Evolutionary conservation across 2,113 vertebrate species (phyloP), one percentile per base, ranked within the genome.

Genomic region (Sprattus sprattus): DNA sequence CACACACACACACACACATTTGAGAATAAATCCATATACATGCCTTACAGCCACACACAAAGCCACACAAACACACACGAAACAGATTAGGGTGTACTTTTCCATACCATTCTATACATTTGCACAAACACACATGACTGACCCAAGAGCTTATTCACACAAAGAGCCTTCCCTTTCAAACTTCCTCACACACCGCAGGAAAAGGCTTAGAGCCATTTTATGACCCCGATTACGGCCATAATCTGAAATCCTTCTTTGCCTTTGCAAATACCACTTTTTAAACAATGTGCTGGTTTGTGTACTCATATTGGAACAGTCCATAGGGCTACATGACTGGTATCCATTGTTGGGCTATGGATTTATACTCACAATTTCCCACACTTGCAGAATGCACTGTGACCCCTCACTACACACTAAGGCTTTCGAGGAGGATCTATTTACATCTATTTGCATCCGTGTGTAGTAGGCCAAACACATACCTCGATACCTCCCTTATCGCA

Each of bases 281-380:
- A 86, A 83, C 49, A 83, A 83, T 47, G 25, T 60, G 18, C 3
- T 80, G 39, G 25, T 32, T 64, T 84, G 52, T 83, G 83, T 47
- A 44, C 10, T 32, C 71, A 3, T 78, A 32, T 39, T 28, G 71
- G 4, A 32, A 16, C 4, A 78, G 71, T 78, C 28, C 71, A 32
- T 78, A 78, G 71, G 71, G 71, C 71, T 44, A 39, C 4, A 39
- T 78, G 28, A 78, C 71, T 78, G 2, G 4, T 39, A 78, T 78
- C 71, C 71, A 78, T 78, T 78, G 71, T 78, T 39, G 71, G 13
- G 28, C 15, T 78, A 28, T 25, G 64, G 64, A 67, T 78, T 39
- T 32, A 3, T 15, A 78, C 71, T 39, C 32, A 16, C 11, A 16
- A 10, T 67, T 60, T 60, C 54, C 54, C 54, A 60, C 18, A 54